phyloP scores from a whole-genome alignment of 2,113 vertebrate genomes.

The Morone chrysops region DNA sequence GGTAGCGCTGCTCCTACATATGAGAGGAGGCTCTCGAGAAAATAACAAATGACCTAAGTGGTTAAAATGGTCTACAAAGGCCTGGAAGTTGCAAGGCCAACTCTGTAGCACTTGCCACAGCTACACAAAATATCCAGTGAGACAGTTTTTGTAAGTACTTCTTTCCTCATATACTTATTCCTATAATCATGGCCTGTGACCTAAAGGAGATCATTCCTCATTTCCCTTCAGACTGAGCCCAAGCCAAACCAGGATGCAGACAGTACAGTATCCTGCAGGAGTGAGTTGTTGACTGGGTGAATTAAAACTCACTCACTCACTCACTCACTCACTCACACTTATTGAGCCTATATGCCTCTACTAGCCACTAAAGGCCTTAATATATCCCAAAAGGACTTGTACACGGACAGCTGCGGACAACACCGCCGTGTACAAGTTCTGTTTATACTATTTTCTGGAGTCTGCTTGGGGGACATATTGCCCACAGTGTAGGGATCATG shows the following conservation, averaged over 20 bases:
- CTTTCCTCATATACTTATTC: slow-evolving; percentile 35
- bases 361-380: not conserved
- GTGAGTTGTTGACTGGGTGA: not conserved
- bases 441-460: too few species aligned
- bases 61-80: slow-evolving; percentile 41
- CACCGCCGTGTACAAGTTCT: too few species aligned
- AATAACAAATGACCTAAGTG: slow-evolving; percentile 48
- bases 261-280: not conserved
- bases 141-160: slow-evolving; percentile 21
- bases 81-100: slow-evolving; percentile 18
- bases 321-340: not conserved
- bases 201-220: slow-evolving; percentile 41
- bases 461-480: too few species aligned
- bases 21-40: slow-evolving; percentile 41
- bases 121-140: slow-evolving; percentile 50
- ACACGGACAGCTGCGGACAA: too few species aligned
- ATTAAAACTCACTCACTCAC: not conserved
- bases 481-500: too few species aligned
- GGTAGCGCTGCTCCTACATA: slow-evolving; percentile 23
- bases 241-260: slow-evolving; percentile 21
- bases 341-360: not conserved
- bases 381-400: too few species aligned
- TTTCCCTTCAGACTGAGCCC: slow-evolving; percentile 31
- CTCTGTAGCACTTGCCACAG: slow-evolving; percentile 18
- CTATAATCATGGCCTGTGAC: slow-evolving; percentile 36